Percentiles rank a stretch among this genome's conserved stretches.
phyloP scores from a whole-genome alignment of 2,113 vertebrate genomes.

The Thalassarche chlororhynchos region DNA sequence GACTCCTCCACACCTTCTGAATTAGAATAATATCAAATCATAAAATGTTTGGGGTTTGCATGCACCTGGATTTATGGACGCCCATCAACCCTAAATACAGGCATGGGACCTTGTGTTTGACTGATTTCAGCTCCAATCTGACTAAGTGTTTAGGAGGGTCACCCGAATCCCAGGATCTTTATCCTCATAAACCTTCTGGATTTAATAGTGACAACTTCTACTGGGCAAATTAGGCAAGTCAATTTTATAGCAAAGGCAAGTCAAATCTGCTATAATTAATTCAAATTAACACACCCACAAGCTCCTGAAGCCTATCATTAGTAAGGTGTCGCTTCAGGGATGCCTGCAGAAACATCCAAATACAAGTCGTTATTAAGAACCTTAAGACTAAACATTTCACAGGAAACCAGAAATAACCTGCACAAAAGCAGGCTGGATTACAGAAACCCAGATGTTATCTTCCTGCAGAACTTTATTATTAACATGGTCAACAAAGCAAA shows the following conservation, averaged over 20 bases:
- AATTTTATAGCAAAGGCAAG: constrained; percentile 14
- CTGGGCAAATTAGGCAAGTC: not conserved
- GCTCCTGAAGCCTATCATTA: not conserved
- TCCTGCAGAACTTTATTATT: not conserved
- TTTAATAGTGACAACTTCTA: not conserved
- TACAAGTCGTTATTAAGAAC: not conserved
- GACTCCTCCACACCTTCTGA: not conserved
- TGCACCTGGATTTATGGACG: not conserved
- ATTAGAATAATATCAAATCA: not conserved
- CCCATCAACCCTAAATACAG: not conserved
- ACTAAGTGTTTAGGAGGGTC: not conserved
- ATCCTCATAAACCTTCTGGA: not conserved
- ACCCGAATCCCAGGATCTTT: not conserved
- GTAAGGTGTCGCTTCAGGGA: not conserved
- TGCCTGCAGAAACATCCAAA: not conserved
- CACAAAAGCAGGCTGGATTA: not conserved
- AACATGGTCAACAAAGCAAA: not conserved
- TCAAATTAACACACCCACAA: constrained; percentile 21
- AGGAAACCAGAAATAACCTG: not conserved
- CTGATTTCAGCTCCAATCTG: not conserved
- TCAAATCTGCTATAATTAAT: constrained; percentile 38
- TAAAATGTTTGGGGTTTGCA: not conserved
- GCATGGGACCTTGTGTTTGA: accelerated
- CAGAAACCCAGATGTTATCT: not conserved
- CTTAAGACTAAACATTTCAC: not conserved